Percentiles rank a stretch among this genome's conserved stretches.
These are phyloP conservation scores for Drosophila meridionalis DNA, from an alignment of 2,888 invertebrate genomes.

Conservation along the genomic window DNA sequence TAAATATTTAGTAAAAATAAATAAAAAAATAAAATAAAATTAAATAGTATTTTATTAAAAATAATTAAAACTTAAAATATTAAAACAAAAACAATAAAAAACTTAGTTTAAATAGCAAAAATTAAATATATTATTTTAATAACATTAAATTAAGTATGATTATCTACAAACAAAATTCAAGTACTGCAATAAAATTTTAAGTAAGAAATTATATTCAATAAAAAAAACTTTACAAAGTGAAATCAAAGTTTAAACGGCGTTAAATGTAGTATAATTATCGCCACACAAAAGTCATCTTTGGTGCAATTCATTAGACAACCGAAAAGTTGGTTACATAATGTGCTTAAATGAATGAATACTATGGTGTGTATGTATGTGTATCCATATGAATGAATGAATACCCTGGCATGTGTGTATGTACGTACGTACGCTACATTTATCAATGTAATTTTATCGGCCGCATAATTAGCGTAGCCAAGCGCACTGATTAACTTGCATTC, in stretches of 20 bases:
- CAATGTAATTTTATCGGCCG: constrained; percentile 57
- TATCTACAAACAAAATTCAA: no score
- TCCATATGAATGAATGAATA: background rate
- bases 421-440: constrained; percentile 26
- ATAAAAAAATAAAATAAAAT: no score
- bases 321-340: constrained; percentile 39
- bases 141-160: no score
- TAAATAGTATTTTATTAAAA: no score
- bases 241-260: background rate
- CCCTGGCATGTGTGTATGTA: background rate
- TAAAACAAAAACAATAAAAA: no score
- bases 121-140: no score
- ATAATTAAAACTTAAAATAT: no score
- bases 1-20: no score
- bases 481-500: constrained; percentile 82
- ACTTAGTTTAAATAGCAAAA: no score
- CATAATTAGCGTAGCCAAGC: constrained; percentile 81
- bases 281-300: constrained; percentile 40
- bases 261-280: constrained; percentile 14
- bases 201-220: background rate
- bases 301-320: constrained; percentile 58
- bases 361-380: background rate
- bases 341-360: background rate
- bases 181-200: no score
- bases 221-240: background rate